Base-by-base conservation (phyloP, 2,888 invertebrate species). In the Allacma fusca region DNA sequence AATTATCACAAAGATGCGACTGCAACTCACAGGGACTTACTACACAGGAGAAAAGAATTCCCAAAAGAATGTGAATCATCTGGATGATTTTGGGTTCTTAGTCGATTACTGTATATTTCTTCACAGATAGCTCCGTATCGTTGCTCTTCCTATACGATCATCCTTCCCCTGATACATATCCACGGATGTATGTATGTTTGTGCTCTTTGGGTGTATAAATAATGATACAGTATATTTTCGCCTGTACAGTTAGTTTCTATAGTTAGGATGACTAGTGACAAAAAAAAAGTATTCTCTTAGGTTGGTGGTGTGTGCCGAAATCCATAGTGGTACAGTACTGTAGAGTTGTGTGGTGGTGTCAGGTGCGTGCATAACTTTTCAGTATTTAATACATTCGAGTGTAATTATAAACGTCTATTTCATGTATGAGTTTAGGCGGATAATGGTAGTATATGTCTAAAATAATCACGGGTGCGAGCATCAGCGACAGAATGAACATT, bases 41-140 rank as follows among this genome's bases (percentile, higher is more conserved):
- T 19, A 26, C 9, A 67, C 1, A 50, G 19, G 50, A 72, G 62
- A 59, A 59, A 21, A 44, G 21, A 43, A 62, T 62, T 26, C 7
- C 23, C 7, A 59, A 62, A 72, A 59, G 72, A 72, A 72, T 72
- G 72, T 57, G 72, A 59, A 59, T 72, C 59, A 72, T 59, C 57
- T 59, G 71, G 59, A 72, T 72, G 59, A 59, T 59, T 62, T 59
- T 71, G 4, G n/a, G 26, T 57, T 57, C 57, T 71, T 67, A 23
- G 44, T 69, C 69, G 24, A 43, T 43, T 50, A 50, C 50, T 50
- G 50, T 50, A 50, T 50, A 50, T 50, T 16, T 50, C 50, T 50
- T n/a, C 2, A 19, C 9, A 50, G 50, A 67, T 28, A 67, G 7
- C 12, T 62, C 13, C 21, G 4, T 62, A 24, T 29, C 34, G 1